Percentiles rank a stretch among this genome's conserved stretches.
Conservation (phyloP, 2,113 vertebrate species). For the Vidua macroura region DNA sequence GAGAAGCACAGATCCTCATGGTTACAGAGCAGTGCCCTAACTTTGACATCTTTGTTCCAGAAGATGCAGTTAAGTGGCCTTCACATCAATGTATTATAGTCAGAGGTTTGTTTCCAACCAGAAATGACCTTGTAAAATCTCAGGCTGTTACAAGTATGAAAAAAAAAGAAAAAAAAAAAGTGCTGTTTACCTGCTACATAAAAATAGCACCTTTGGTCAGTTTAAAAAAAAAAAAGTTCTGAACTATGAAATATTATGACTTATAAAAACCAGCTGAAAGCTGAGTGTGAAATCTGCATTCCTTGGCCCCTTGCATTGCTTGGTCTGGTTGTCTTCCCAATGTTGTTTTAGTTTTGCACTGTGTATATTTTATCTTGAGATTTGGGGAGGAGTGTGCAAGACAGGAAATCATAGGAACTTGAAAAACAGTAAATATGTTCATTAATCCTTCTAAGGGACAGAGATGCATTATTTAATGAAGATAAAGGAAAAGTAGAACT, state of each 20-base stretch:
- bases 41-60: neutral
- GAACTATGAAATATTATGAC: neutral
- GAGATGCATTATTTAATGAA: neutral
- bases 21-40: neutral
- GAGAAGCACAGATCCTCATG: conserved; percentile 7
- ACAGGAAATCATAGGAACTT: neutral
- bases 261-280: neutral
- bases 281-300: conserved; percentile 15
- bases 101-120: neutral
- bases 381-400: neutral
- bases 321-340: neutral
- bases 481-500: neutral
- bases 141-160: neutral
- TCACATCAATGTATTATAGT: neutral
- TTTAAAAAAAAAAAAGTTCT: neutral
- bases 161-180: conserved; percentile 1
- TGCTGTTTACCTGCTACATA: neutral
- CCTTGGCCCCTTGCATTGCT: neutral
- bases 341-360: neutral
- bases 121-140: neutral
- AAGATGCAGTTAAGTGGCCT: neutral
- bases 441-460: neutral
- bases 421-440: neutral
- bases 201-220: neutral
- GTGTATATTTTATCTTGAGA: neutral